Evolutionary conservation across 1,140 invertebrate genomes (phyloP).

Genomic region (Glomeris maerens): DNA sequence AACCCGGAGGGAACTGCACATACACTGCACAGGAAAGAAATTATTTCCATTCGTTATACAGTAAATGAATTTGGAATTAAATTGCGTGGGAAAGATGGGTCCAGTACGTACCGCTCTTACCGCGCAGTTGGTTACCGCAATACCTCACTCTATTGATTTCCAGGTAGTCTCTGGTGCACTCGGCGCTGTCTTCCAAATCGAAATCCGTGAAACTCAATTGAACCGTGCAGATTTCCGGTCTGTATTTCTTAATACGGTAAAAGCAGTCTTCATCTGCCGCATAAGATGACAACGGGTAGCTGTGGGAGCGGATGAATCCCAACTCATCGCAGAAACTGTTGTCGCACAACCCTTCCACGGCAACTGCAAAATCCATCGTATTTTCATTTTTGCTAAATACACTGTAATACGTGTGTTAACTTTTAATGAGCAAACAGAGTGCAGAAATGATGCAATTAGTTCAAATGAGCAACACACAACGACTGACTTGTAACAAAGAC

Average conservation of each 20-base stretch:
- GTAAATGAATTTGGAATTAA: no score
- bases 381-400: no score
- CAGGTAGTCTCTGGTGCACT: not conserved
- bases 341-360: not conserved
- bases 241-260: not conserved
- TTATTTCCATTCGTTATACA: no score
- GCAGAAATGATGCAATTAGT: no score
- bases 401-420: no score
- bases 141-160: not conserved
- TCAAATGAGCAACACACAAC: no score
- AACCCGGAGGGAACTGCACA: not conserved
- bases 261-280: not conserved
- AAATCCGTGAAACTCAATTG: slow-evolving; percentile 1
- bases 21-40: not conserved
- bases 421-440: no score
- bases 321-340: not conserved
- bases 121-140: not conserved
- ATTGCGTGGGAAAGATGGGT: no score
- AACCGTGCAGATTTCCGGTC: not conserved
- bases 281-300: not conserved
- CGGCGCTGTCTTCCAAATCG: not conserved
- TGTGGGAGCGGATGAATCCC: not conserved
- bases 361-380: no score
- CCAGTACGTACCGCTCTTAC: not conserved
- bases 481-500: no score